phyloP scores from a whole-genome alignment of 2,113 vertebrate species.

The Ammodytes dubius region DNA sequence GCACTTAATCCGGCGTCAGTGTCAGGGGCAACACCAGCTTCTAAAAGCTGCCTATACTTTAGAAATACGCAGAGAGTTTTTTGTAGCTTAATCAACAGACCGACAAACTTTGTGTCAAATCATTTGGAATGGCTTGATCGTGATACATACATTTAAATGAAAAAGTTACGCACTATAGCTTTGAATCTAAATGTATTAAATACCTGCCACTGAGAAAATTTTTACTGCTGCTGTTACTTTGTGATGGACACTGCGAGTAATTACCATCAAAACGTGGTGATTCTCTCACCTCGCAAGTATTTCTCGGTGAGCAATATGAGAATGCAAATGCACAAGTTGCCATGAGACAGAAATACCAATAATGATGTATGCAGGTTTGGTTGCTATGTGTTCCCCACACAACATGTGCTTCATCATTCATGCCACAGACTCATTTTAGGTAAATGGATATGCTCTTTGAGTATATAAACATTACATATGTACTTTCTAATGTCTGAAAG shows the following conservation, averaged over 20 bases:
- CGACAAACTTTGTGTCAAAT: too few species aligned
- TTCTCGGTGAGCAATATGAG: conserved; percentile 20
- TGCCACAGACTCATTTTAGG: conserved; percentile 18
- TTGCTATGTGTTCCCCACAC: conserved; percentile 49
- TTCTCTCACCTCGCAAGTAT: conserved; percentile 3
- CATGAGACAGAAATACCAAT: conserved; percentile 32
- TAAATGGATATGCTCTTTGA: conserved; percentile 40
- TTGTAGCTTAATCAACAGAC: too few species aligned
- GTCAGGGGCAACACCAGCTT: too few species aligned
- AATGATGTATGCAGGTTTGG: conserved; percentile 45
- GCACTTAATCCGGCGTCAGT: too few species aligned
- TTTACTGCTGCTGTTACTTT: conserved; percentile 2
- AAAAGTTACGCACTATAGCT: too few species aligned
- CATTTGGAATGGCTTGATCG: too few species aligned
- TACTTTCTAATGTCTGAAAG: conserved; percentile 36
- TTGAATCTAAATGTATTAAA: background rate
- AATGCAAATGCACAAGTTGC: conserved; percentile 23
- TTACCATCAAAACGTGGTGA: conserved; percentile 5
- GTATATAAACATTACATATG: conserved; percentile 13
- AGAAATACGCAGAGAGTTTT: too few species aligned
- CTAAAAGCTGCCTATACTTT: too few species aligned
- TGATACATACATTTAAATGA: too few species aligned
- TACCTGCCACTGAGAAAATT: background rate
- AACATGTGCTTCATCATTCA: conserved; percentile 38
- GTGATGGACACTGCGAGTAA: conserved; percentile 14